A percentile compares a stretch with the other conserved stretches of the same genome.
Evolutionary conservation across 2,113 vertebrate genomes (phyloP).

Genomic region (Pseudopipra pipra): DNA sequence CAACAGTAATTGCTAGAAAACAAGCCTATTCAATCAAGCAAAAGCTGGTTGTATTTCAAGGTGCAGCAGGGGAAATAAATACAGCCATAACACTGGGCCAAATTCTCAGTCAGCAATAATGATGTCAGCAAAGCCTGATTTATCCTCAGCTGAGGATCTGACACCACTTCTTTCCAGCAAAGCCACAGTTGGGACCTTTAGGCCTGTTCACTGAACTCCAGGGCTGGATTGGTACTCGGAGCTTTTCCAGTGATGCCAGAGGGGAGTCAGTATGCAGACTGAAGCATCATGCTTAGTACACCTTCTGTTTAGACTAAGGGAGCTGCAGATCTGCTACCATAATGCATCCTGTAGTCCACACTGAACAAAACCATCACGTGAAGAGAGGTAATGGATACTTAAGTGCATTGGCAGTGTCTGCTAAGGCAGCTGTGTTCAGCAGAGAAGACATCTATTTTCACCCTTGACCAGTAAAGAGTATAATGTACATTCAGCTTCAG

Average conservation of each 20-base stretch:
- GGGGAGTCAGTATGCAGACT: background rate
- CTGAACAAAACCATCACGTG: background rate
- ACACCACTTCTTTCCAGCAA: background rate
- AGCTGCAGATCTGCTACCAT: background rate
- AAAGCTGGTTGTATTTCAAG: background rate
- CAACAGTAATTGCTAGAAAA: background rate
- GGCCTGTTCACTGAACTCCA: background rate
- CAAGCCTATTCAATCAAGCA: background rate
- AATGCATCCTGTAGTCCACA: background rate
- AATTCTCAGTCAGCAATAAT: background rate
- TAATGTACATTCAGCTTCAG: background rate
- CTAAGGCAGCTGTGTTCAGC: background rate
- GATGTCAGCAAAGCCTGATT: background rate
- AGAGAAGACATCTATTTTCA: background rate
- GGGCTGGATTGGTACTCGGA: background rate
- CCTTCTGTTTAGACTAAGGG: background rate
- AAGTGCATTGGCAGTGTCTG: background rate
- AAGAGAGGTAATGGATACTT: background rate
- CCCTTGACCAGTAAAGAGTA: background rate
- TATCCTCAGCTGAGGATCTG: background rate
- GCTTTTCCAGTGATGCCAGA: background rate
- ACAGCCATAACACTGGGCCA: background rate
- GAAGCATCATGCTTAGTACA: background rate
- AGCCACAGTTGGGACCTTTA: background rate
- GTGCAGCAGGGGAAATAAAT: background rate